Base-by-base conservation (phyloP, 2,888 invertebrate genomes). In the Torymus texanus region DNA sequence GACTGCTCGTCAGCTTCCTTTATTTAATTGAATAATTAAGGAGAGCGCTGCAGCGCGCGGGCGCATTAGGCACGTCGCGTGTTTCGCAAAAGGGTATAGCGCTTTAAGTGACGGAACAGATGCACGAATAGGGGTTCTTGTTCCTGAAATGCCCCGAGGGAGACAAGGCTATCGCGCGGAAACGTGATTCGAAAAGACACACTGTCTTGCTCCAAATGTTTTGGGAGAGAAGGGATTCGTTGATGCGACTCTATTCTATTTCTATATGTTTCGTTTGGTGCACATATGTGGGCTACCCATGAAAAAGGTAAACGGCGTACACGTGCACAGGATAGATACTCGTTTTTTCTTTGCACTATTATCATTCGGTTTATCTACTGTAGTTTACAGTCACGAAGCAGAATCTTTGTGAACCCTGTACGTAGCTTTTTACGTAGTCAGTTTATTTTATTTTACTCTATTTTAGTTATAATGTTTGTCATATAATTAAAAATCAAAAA, bases 1-100 rank as follows among this genome's bases (percentile, higher is more conserved):
- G 24, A 29, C 29, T 29, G 5, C 29, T 29, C 29, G 73, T 13
- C 74, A 53, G 70, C 79, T 67, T 72, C 70, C 82, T 80, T 78
- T 68, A 80, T 81, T 83, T 82, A 81, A 84, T 82, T 82, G 79
- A 82, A 82, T 84, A 83, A 82, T 82, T 82, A 80, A 83, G 70
- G 72, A 63, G 72, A 61, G 63, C 76, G 61, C 70, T 53, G 3
- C 70, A 24, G 0, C 24, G 5, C 24, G n/a, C 41, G 21, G 12
- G n/a, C 53, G 41, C 51, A 53, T 29, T 50, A 73, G 59, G 62
- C 58, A 62, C 77, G 29, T 70, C 58, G 72, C 68, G 29, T 24
- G 65, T 21, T 58, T 11, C n/a, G 16, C 61, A 56, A 3, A 67
- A 8, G 41, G 70, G 70, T 41, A 41, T 50, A 11, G 21, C 58